These are phyloP conservation scores for Falco novaeseelandiae DNA, from an alignment of 2,797 vertebrate genomes.

Conservation along the genomic window DNA sequence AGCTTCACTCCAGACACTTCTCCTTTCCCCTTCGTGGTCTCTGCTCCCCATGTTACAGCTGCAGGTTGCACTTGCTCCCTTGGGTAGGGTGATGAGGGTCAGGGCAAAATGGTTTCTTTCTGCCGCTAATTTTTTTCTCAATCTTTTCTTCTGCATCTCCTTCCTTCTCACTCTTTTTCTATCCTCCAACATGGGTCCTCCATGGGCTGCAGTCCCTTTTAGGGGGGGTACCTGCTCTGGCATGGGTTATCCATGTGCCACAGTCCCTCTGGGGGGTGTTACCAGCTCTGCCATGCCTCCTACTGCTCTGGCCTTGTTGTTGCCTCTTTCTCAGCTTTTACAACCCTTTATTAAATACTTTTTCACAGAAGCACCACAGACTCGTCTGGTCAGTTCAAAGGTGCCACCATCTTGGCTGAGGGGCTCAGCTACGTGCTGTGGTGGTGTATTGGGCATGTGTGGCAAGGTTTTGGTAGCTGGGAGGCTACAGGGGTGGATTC, in stretches of 20 bases:
- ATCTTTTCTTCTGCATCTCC: background rate
- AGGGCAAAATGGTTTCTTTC: background rate
- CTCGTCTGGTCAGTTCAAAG: background rate
- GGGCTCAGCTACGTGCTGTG: background rate
- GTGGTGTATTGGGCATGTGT: too few species aligned
- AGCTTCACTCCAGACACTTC: background rate
- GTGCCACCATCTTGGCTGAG: rapidly evolving
- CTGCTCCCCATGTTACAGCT: background rate
- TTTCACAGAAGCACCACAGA: background rate
- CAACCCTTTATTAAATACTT: background rate
- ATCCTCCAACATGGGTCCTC: background rate
- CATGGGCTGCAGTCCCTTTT: background rate
- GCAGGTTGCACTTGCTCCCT: background rate
- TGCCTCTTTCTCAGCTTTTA: background rate
- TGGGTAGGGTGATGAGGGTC: background rate
- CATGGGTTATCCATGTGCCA: background rate
- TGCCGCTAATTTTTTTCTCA: background rate
- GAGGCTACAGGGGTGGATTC: too few species aligned
- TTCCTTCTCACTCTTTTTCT: background rate
- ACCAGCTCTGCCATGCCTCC: background rate
- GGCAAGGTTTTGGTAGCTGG: too few species aligned
- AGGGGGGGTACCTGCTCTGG: background rate
- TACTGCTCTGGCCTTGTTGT: background rate
- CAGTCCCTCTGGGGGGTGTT: background rate
- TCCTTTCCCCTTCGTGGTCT: background rate